These are phyloP conservation scores for Spongia lamella DNA, from an alignment of 37 sponge, comb jelly and placozoan genomes.

Conservation along the genomic window DNA sequence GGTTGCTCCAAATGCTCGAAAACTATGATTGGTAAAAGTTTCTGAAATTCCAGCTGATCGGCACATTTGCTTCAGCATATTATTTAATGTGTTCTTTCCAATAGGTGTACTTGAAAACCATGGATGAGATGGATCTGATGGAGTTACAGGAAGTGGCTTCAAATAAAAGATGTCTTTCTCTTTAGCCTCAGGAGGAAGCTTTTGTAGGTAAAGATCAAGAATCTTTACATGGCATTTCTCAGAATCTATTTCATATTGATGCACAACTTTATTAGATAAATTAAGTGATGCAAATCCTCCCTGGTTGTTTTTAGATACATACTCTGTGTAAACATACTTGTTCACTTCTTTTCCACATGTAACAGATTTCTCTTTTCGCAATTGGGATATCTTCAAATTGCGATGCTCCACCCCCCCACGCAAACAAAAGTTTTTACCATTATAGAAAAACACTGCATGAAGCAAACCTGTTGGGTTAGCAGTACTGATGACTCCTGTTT, in stretches of 20 bases:
- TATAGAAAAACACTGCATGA: no score
- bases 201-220: slow-evolving; percentile 33
- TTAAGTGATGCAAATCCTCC: slow-evolving; percentile 35
- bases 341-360: no score
- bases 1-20: no score
- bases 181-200: no score
- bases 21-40: no score
- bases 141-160: background rate
- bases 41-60: background rate
- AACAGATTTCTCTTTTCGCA: background rate
- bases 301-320: slow-evolving; percentile 39
- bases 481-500: background rate
- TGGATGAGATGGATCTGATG: background rate
- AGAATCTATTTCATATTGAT: slow-evolving; percentile 6
- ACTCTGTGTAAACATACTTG: slow-evolving; percentile 34
- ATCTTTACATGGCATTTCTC: slow-evolving; percentile 23
- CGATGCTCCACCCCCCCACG: slow-evolving; percentile 42
- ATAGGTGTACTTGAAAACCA: slow-evolving; percentile 35
- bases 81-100: slow-evolving; percentile 20
- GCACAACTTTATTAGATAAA: slow-evolving; percentile 25
- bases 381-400: slow-evolving; percentile 23
- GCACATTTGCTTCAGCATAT: slow-evolving; percentile 44
- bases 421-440: slow-evolving; percentile 51
- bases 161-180: slow-evolving; percentile 30
- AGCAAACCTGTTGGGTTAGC: slow-evolving; percentile 33